Evolutionary conservation across 2,888 invertebrate species (phyloP).

Genomic region (Onchidella celtica): DNA sequence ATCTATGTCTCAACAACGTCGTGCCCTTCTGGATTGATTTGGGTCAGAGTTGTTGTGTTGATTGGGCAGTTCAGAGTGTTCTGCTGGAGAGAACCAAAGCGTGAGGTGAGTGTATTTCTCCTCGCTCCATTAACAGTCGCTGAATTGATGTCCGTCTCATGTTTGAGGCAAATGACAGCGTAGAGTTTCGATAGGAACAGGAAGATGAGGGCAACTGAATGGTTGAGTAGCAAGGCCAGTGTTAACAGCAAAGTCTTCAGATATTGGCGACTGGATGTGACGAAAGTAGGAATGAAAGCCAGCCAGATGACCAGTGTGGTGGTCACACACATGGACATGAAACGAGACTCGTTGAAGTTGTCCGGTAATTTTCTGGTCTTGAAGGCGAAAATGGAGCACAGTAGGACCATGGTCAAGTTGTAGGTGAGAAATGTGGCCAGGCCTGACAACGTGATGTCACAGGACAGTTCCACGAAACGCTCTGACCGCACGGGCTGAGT

Average conservation of each 20-base stretch:
- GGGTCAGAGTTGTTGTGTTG: neutral
- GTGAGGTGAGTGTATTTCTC: neutral
- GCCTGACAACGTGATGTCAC: constrained; percentile 59
- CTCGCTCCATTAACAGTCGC: neutral
- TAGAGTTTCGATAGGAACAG: constrained; percentile 61
- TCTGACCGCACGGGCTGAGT: constrained; percentile 55
- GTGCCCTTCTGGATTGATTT: neutral
- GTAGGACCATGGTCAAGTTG: constrained; percentile 67
- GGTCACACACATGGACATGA: constrained; percentile 72
- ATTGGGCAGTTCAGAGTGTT: neutral
- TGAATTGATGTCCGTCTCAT: neutral
- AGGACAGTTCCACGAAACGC: constrained; percentile 65
- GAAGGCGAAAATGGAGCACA: constrained; percentile 71
- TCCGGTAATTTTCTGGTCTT: constrained; percentile 73
- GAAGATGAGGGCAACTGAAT: constrained; percentile 58
- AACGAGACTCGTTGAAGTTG: constrained; percentile 75
- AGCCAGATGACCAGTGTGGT: constrained; percentile 71
- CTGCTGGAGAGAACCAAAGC: neutral
- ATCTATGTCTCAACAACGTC: too few relatives aligned
- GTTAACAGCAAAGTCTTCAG: constrained; percentile 54
- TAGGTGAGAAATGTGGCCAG: constrained; percentile 63
- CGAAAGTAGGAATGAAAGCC: constrained; percentile 69
- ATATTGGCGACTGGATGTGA: constrained; percentile 60
- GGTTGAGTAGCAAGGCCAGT: constrained; percentile 59
- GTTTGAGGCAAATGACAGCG: constrained; percentile 50